Evolutionary conservation across 2,113 vertebrate genomes (phyloP).

Genomic region (Ammodytes dubius): DNA sequence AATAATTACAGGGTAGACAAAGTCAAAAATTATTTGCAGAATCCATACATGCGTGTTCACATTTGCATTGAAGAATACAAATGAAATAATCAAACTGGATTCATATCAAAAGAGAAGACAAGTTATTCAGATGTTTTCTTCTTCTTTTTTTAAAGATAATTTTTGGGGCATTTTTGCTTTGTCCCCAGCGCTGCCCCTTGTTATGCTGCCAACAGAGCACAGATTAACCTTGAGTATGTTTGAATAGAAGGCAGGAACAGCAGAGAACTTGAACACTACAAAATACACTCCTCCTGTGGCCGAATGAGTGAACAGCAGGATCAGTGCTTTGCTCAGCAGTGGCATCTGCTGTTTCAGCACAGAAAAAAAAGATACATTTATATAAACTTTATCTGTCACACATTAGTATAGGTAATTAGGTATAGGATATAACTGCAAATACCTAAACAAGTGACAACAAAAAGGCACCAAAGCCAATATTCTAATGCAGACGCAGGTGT

Average conservation of each 20-base stretch:
- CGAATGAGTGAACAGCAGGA: conserved; percentile 32
- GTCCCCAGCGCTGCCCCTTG: no score
- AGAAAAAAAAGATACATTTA: conserved; percentile 1
- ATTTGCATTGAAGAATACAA: conserved; percentile 20
- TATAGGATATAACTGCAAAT: conserved; percentile 13
- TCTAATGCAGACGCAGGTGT: not conserved
- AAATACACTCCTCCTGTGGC: conserved; percentile 70
- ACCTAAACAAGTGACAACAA: not conserved
- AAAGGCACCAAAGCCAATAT: conserved; percentile 19
- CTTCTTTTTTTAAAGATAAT: no score
- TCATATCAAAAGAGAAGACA: conserved; percentile 15
- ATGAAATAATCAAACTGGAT: not conserved
- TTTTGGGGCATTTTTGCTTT: no score
- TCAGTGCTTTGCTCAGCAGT: conserved; percentile 48
- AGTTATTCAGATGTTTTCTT: conserved; percentile 2
- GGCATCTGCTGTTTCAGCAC: conserved; percentile 43
- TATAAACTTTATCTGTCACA: conserved; percentile 5
- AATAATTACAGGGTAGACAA: conserved; percentile 56
- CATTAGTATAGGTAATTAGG: not conserved
- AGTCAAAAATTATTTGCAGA: conserved; percentile 7
- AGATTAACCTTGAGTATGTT: conserved; percentile 44
- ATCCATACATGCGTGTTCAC: not conserved
- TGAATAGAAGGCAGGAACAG: conserved; percentile 30
- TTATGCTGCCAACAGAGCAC: conserved; percentile 13
- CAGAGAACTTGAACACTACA: conserved; percentile 40